phyloP scores from a whole-genome alignment of 2,888 invertebrate genomes.

The Monopis laevigella region DNA sequence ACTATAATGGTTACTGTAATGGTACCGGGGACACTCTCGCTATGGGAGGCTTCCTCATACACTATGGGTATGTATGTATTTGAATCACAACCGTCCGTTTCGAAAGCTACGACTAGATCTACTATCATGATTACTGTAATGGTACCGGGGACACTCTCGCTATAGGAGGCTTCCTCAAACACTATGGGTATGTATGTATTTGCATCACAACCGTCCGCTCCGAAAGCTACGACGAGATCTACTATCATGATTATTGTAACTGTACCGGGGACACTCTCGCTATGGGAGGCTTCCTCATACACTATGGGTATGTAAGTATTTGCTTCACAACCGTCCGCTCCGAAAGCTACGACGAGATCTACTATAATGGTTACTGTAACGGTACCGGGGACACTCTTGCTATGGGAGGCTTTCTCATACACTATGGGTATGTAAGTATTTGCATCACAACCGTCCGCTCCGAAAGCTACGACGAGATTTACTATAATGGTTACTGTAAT shows the following conservation, averaged over 20 bases:
- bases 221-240: slow-evolving; percentile 48
- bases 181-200: no score
- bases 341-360: slow-evolving; percentile 48
- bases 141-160: no score
- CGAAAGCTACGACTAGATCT: no score
- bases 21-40: slow-evolving; percentile 59
- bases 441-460: slow-evolving; percentile 59
- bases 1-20: slow-evolving; percentile 45
- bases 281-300: slow-evolving; percentile 61
- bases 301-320: slow-evolving; percentile 58
- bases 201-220: slow-evolving; percentile 59
- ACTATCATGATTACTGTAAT: no score
- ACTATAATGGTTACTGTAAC: slow-evolving; percentile 45
- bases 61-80: slow-evolving; percentile 58
- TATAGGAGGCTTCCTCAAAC: no score
- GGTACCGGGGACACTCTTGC: slow-evolving; percentile 59
- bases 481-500: slow-evolving; percentile 45
- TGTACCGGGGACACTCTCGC: slow-evolving; percentile 59
- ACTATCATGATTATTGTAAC: slow-evolving; percentile 45
- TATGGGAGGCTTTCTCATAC: slow-evolving; percentile 61
- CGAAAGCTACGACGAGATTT: slow-evolving; percentile 48
- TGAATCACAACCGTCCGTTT: no score
- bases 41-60: slow-evolving; percentile 61
- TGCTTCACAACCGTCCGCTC: slow-evolving; percentile 60
- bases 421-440: slow-evolving; percentile 58